Base-by-base conservation (phyloP, 2,888 invertebrate genomes). In the Apamea sordens region DNA sequence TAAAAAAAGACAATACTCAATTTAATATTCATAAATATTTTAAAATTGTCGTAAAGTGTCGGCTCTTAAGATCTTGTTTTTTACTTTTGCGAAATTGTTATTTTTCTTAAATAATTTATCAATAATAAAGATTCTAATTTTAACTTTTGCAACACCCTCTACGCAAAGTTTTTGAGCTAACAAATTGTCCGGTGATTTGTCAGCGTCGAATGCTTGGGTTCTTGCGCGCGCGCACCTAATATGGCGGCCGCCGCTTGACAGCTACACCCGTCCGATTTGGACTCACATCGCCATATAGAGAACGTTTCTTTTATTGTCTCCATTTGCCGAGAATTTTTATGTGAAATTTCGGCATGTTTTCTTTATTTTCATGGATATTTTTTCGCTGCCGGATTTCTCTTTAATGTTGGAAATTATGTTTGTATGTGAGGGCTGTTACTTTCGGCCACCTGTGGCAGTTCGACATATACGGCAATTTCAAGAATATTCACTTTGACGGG, bases 131-230 rank as follows among this genome's bases (percentile, higher is more conserved):
- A 65, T 53, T 64, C 44, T 73, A 84, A 71, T 84, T 67, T 70
- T 3, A 47, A 78, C 83, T 85, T 85, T 84, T 44, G 79, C 83
- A 89, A 85, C 92, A 91, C 86, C 92, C 92, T 91, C 88, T 92
- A 91, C 77, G 68, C 76, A 85, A 83, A 78, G 83, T 87, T 91
- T 92, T 90, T 90, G 87, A 89, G 89, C 89, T 94, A 95, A 95
- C 95, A 96, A 96, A 96, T 96, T 94, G 95, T 92, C 92, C 90
- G 91, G 95, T 94, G 95, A 96, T 96, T 96, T 96, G 96, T 97
- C 96, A 95, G 94, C 89, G 92, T 91, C 92, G 93, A 90, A 94
- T 95, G 92, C 94, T 93, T 92, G 89, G 88, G 92, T 95, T 95
- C 94, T 94, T 95, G 92, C 92, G 93, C 91, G 81, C 90, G 92